A percentile compares a stretch with the other conserved stretches of the same genome.
Evolutionary conservation across 2,797 vertebrate genomes (phyloP).

Genomic region (Rousettus madagascariensis): DNA sequence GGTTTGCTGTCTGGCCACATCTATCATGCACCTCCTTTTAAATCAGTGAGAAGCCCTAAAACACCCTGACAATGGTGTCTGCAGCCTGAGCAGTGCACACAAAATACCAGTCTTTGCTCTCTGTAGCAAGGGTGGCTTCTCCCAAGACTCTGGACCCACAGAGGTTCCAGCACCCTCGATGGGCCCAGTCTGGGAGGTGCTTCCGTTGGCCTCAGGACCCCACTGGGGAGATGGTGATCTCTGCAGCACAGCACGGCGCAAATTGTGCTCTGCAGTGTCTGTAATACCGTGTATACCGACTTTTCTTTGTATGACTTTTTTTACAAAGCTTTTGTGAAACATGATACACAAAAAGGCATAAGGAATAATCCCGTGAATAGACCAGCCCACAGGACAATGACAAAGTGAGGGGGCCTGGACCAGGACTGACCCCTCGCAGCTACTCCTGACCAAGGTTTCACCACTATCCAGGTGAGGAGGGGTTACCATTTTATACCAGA

Average conservation of each 20-base stretch:
- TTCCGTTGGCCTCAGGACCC: accelerated
- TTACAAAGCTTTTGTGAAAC: not conserved
- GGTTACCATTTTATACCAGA: too few relatives aligned
- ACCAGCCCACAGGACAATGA: not conserved
- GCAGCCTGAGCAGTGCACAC: not conserved
- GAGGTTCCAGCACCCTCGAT: not conserved
- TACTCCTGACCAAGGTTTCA: not conserved
- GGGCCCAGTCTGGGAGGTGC: not conserved
- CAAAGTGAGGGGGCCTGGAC: not conserved
- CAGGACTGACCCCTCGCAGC: not conserved
- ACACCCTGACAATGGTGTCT: too few relatives aligned
- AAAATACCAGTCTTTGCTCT: not conserved
- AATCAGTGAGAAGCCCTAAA: not conserved
- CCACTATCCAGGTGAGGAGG: not conserved
- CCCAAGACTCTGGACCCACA: not conserved
- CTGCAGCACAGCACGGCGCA: not conserved
- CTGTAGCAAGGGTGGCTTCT: not conserved
- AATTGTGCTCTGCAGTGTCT: not conserved
- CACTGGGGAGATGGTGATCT: not conserved
- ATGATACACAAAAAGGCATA: not conserved
- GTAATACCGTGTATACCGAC: not conserved
- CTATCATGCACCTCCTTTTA: not conserved
- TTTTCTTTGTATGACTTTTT: not conserved
- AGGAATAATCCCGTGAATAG: not conserved
- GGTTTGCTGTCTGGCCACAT: too few relatives aligned